Evolutionary conservation across 2,888 invertebrate genomes (phyloP).

Genomic region (Calameuta pallipes): DNA sequence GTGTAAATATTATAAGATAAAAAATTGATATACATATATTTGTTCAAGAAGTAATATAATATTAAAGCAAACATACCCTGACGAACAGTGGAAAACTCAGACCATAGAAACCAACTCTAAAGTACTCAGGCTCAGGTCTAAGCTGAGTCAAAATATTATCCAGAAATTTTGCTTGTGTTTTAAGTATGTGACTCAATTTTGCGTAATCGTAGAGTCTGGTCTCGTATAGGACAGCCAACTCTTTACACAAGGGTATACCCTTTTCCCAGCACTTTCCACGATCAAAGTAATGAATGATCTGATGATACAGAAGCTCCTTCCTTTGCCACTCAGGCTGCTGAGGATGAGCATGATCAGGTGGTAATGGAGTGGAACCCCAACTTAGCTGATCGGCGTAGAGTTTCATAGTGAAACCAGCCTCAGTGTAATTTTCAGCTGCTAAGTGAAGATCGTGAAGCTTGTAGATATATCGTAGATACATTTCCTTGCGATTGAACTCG

Average conservation of each 20-base stretch:
- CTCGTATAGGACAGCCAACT: constrained; percentile 89
- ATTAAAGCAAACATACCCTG: constrained; percentile 74
- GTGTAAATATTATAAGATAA: constrained; percentile 16
- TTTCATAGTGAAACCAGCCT: constrained; percentile 94
- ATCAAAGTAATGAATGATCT: constrained; percentile 93
- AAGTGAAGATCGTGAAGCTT: constrained; percentile 93
- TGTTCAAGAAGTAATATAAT: constrained; percentile 10
- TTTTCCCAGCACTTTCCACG: constrained; percentile 98
- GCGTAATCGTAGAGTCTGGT: constrained; percentile 87
- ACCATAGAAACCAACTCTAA: constrained; percentile 95
- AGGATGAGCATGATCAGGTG: constrained; percentile 76
- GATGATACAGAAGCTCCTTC: constrained; percentile 88
- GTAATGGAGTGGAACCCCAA: constrained; percentile 80
- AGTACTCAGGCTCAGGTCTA: constrained; percentile 94
- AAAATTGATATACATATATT: constrained; percentile 11
- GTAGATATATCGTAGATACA: constrained; percentile 96
- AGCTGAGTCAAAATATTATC: constrained; percentile 90
- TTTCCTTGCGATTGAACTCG: constrained; percentile 93
- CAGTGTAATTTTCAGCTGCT: constrained; percentile 91
- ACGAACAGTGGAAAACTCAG: constrained; percentile 94
- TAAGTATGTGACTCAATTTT: constrained; percentile 85
- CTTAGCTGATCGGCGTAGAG: constrained; percentile 91
- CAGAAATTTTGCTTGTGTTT: constrained; percentile 89
- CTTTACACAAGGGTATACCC: constrained; percentile 91
- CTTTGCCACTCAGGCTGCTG: constrained; percentile 89